phyloP scores from a whole-genome alignment of 2,113 vertebrate species.

The Columba livia region DNA sequence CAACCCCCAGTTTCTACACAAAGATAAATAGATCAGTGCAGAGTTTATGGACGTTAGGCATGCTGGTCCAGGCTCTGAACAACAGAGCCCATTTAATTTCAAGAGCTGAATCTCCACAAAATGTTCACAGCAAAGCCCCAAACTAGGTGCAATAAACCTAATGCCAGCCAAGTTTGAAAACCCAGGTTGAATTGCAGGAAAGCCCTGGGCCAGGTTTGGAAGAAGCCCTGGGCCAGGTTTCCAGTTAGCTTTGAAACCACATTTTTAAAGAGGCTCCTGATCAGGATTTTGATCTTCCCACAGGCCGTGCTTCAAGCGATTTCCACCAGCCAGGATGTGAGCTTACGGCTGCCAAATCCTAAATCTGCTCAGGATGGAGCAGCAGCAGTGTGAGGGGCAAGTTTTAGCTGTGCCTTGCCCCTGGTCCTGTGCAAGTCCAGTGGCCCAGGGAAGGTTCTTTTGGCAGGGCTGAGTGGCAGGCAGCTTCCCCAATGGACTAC shows the following conservation, averaged over 20 bases:
- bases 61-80: not conserved
- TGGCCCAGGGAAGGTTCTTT: not conserved
- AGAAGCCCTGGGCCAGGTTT: constrained; percentile 59
- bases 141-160: constrained; percentile 63
- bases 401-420: not conserved
- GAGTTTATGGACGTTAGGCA: not conserved
- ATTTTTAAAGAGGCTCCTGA: constrained; percentile 37
- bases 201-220: not conserved
- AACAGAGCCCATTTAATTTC: constrained; percentile 39
- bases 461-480: not conserved
- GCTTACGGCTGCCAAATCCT: not conserved
- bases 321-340: constrained; percentile 19
- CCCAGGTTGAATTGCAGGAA: constrained; percentile 29
- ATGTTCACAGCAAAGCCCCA: constrained; percentile 54
- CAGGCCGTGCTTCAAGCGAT: not conserved
- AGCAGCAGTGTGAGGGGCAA: not conserved
- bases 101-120: constrained; percentile 33
- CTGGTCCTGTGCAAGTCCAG: accelerated
- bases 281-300: constrained; percentile 43
- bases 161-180: constrained; percentile 41
- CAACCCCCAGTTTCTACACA: not conserved
- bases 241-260: constrained; percentile 53
- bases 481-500: not conserved
- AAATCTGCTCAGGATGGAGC: not conserved
- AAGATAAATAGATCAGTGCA: not conserved